A percentile compares a stretch with the other conserved stretches of the same genome.
phyloP scores from a whole-genome alignment of 2,113 vertebrate genomes.

The Phylloscopus trochilus region DNA sequence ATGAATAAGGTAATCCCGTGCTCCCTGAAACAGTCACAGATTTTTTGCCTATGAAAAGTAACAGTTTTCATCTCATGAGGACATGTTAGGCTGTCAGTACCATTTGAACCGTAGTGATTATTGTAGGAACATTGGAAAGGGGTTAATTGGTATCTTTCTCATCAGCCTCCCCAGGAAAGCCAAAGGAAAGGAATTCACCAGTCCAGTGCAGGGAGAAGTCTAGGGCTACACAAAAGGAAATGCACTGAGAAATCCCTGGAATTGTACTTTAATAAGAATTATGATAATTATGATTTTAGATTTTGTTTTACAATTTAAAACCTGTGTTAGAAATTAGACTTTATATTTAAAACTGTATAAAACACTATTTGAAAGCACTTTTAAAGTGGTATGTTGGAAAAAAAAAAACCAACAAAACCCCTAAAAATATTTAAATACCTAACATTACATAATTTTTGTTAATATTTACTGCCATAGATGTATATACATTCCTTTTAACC shows the following conservation, averaged over 20 bases:
- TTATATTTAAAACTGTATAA: neutral
- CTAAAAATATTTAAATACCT: neutral
- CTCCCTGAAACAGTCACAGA: neutral
- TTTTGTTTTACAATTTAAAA: neutral
- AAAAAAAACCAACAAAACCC: neutral
- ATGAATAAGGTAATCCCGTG: neutral
- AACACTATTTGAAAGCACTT: neutral
- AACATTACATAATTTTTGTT: neutral
- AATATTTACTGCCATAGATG: neutral
- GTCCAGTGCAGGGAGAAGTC: neutral
- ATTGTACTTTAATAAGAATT: neutral
- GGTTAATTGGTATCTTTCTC: neutral
- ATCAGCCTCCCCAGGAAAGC: neutral
- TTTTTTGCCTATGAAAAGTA: neutral
- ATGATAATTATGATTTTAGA: neutral
- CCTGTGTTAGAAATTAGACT: neutral
- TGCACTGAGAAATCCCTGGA: neutral
- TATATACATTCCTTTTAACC: neutral
- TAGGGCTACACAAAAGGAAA: neutral
- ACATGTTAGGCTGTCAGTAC: neutral
- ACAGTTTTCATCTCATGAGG: neutral
- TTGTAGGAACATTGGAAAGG: neutral
- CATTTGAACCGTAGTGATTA: neutral
- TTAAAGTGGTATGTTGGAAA: neutral
- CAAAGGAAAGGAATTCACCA: neutral